Conservation (phyloP, 2,888 invertebrate genomes). For the Cybosia mesomella region DNA sequence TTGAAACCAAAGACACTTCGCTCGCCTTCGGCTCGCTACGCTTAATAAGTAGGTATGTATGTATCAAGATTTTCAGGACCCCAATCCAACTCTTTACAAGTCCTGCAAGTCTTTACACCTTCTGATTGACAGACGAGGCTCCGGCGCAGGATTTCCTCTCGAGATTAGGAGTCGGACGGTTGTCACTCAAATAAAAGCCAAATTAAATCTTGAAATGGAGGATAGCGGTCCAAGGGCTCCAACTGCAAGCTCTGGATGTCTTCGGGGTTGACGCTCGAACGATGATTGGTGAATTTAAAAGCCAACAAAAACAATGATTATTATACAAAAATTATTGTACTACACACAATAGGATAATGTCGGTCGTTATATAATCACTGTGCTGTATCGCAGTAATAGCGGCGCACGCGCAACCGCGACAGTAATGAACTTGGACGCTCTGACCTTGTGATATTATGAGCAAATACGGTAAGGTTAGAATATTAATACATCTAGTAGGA, state of each 20-base stretch:
- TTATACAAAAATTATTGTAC: neutral
- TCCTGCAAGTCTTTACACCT: too few species aligned
- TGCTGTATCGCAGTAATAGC: neutral
- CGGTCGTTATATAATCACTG: neutral
- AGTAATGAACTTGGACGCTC: conserved; percentile 7
- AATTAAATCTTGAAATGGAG: neutral
- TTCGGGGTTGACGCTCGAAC: too few species aligned
- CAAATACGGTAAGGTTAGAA: conserved; percentile 5
- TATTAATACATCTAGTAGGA: neutral
- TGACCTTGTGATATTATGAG: conserved; percentile 9
- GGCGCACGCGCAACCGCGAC: conserved; percentile 3
- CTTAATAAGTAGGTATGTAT: too few species aligned
- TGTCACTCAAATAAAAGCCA: neutral
- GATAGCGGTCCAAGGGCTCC: too few species aligned
- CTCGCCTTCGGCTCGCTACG: too few species aligned
- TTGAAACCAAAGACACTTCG: too few species aligned
- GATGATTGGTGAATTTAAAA: too few species aligned
- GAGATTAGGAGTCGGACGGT: neutral
- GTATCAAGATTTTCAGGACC: too few species aligned
- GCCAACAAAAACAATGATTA: neutral
- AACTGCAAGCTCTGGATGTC: too few species aligned
- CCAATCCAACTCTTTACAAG: too few species aligned
- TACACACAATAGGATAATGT: neutral
- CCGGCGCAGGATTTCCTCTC: neutral
- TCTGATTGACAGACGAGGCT: too few species aligned